Evolutionary conservation across 2,888 invertebrate genomes (phyloP).

Genomic region (Endomychus coccineus): DNA sequence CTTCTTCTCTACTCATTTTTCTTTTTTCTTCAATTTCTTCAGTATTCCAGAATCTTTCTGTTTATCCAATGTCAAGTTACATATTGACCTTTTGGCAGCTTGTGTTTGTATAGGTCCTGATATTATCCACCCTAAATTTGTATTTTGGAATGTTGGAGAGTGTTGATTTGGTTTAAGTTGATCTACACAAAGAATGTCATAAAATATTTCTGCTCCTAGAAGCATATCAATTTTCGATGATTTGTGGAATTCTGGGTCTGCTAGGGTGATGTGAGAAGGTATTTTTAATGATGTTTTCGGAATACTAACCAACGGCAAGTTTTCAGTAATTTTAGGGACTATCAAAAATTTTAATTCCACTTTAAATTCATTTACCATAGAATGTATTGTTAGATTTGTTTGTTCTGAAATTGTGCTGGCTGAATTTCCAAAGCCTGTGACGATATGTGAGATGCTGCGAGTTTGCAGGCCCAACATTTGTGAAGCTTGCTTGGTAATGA

Average conservation of each 20-base stretch:
- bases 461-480: neutral
- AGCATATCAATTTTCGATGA: constrained; percentile 11
- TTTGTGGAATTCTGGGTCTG: constrained; percentile 11
- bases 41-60: too few species aligned
- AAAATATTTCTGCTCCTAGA: constrained; percentile 13
- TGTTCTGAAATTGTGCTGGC: neutral
- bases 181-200: constrained; percentile 7
- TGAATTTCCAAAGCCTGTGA: neutral
- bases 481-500: neutral
- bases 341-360: constrained; percentile 3
- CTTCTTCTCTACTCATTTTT: too few species aligned
- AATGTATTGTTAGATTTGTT: constrained; percentile 1
- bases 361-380: neutral
- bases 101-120: neutral
- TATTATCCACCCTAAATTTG: constrained; percentile 2
- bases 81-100: too few species aligned
- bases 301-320: constrained; percentile 1
- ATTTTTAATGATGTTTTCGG: constrained; percentile 3
- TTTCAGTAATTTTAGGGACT: constrained; percentile 8
- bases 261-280: constrained; percentile 9
- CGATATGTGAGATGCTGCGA: neutral
- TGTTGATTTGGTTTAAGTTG: constrained; percentile 3
- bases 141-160: neutral
- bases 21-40: too few species aligned
- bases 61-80: too few species aligned